Base-by-base conservation (phyloP, 2,113 vertebrate species). In the Sorex araneus region DNA sequence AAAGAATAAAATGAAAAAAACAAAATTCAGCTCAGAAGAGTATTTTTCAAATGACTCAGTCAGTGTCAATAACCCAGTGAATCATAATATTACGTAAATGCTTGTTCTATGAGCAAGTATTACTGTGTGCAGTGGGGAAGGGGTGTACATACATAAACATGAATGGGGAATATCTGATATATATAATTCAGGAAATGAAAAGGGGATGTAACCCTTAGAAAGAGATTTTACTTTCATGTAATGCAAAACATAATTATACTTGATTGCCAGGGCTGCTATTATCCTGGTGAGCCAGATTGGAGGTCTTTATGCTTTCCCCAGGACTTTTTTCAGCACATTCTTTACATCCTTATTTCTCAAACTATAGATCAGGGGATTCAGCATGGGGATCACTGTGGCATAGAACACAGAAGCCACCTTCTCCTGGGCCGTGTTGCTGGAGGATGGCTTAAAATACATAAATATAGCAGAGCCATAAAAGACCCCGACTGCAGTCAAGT, bases 291-390 rank as follows among this genome's bases (percentile, higher is more conserved):
- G 18, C 2, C 47, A 21, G 21, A 60, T 23, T 19, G 1, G 34
- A 36, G 8, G 27, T 13, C 70, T 27, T 70, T 9, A n/a, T 6
- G 6, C 82, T 69, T 70, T 81, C 18, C 40, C 30, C 18, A 74
- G 32, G 27, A 93, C n/a, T 63, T 74, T 75, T 3, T 30, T 82
- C n/a, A 91, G 57, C 54, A 71, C 43, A 67, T 57, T 28, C 6
- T 87, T 85, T 16, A 92, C 74, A 81, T 93, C 87, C 13, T 93
- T 95, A 36, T 90, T 64, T 54, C 64, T 85, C 15, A 92, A 69
- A 12, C 90, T 87, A 3, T 87, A 87, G 32, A 78, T 87, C 50
- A 87, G 25, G 5, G 71, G 71, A 7, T 74, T 74, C 36, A 74
- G 40, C 73, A 75, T 87, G 47, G 77, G 84, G 13, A 87, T 66